These are phyloP conservation scores for Atta colombica DNA, from an alignment of 1,140 invertebrate genomes.

Conservation along the genomic window DNA sequence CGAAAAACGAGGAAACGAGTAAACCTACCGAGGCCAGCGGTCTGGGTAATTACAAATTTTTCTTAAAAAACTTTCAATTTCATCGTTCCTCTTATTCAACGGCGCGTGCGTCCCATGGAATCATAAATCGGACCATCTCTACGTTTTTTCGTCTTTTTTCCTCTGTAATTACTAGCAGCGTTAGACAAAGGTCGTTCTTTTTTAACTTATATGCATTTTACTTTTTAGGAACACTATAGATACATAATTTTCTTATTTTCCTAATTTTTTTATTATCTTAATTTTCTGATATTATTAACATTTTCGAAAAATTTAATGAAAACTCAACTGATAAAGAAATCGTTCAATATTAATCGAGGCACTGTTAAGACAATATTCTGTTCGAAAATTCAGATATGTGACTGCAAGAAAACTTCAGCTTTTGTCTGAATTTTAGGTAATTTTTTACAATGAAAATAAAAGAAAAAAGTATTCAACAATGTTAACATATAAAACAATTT, in stretches of 20 bases:
- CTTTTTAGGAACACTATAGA: not conserved
- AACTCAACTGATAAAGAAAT: not conserved
- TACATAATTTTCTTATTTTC: not conserved
- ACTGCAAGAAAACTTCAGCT: no score
- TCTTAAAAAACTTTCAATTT: conserved; percentile 79
- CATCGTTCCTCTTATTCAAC: conserved; percentile 64
- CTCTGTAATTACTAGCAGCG: conserved; percentile 14
- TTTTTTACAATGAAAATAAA: not conserved
- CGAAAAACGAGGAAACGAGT: conserved; percentile 68
- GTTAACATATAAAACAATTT: not conserved
- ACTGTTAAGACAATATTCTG: not conserved
- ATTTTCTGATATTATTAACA: not conserved
- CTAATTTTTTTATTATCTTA: no score
- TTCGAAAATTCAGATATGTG: no score
- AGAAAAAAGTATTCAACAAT: not conserved
- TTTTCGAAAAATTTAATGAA: not conserved
- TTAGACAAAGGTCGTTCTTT: not conserved
- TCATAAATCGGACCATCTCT: not conserved
- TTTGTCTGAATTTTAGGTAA: no score
- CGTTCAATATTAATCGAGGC: not conserved
- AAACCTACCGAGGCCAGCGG: conserved; percentile 55
- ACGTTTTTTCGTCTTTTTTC: not conserved
- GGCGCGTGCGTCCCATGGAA: conserved; percentile 31
- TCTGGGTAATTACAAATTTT: conserved; percentile 77
- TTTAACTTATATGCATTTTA: not conserved